Percentiles rank a stretch among this genome's conserved stretches.
Conservation (phyloP, 2,797 vertebrate species). For the Esox masquinongy region DNA sequence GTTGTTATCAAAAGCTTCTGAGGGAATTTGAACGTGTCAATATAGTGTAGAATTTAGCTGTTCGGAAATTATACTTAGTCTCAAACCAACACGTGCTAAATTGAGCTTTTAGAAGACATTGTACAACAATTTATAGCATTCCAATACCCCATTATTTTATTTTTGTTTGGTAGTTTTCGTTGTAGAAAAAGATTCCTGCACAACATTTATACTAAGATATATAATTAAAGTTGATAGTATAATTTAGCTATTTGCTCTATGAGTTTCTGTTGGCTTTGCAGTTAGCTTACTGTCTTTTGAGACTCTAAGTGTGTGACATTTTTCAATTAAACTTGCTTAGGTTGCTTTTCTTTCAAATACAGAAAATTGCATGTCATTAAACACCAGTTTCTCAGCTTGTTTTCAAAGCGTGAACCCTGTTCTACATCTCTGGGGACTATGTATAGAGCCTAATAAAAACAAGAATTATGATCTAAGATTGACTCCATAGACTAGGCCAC, state of each 20-base stretch:
- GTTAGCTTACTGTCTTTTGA: constrained; percentile 29
- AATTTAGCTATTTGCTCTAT: constrained; percentile 37
- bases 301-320: constrained; percentile 37
- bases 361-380: constrained; percentile 55
- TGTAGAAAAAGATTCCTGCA: constrained; percentile 12
- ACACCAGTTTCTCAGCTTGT: constrained; percentile 39
- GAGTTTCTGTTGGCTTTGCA: constrained; percentile 42
- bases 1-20: neutral
- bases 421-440: neutral
- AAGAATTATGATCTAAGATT: constrained; percentile 30
- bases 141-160: neutral
- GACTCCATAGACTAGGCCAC: constrained; percentile 6
- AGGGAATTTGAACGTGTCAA: neutral
- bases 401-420: constrained; percentile 26
- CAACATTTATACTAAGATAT: constrained; percentile 36
- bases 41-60: neutral
- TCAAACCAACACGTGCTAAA: neutral
- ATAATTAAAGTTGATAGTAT: constrained; percentile 55
- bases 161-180: neutral
- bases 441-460: constrained; percentile 33
- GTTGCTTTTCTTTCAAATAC: constrained; percentile 46
- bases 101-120: neutral
- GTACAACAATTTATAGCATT: neutral
- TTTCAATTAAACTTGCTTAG: constrained; percentile 34
- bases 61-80: neutral